Conservation (phyloP, 2,888 invertebrate species). For the Camponotus fellah region DNA sequence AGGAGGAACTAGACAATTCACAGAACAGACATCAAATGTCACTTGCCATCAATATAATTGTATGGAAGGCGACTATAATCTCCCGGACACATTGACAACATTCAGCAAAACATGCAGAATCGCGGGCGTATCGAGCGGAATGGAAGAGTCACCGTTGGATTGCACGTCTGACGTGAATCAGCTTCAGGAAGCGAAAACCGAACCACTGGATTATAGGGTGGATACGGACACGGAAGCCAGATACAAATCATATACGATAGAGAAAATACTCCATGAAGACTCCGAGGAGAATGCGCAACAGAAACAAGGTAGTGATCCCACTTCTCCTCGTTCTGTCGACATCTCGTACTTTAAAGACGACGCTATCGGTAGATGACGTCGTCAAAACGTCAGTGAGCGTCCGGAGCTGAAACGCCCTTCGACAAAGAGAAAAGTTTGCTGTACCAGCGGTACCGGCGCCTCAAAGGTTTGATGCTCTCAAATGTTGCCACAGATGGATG, state of each 20-base stretch:
- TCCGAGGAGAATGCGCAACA: conserved; percentile 61
- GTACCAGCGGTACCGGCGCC: conserved; percentile 53
- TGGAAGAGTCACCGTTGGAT: conserved; percentile 72
- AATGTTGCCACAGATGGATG: conserved; percentile 58
- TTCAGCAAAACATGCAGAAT: conserved; percentile 48
- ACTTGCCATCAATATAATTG: conserved; percentile 42
- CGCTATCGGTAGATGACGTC: conserved; percentile 57
- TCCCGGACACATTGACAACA: conserved; percentile 17
- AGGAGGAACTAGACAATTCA: background rate
- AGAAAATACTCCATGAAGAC: conserved; percentile 59
- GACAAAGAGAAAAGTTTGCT: conserved; percentile 42
- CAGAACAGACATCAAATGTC: conserved; percentile 37
- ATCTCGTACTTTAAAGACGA: conserved; percentile 52
- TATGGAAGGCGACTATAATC: conserved; percentile 39
- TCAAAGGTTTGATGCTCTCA: conserved; percentile 66
- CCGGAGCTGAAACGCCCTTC: conserved; percentile 53
- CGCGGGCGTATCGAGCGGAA: conserved; percentile 39
- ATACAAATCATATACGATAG: conserved; percentile 60
- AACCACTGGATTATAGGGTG: conserved; percentile 76
- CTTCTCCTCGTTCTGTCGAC: conserved; percentile 12
- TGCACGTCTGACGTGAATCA: conserved; percentile 71
- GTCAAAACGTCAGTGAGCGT: conserved; percentile 40
- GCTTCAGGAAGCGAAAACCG: conserved; percentile 59
- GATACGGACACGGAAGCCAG: conserved; percentile 67
- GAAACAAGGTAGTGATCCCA: conserved; percentile 67